Percentiles rank a stretch among this genome's conserved stretches.
These are phyloP conservation scores for Ctenopoma kingsleyae DNA, from an alignment of 2,797 vertebrate species.

Conservation along the genomic window DNA sequence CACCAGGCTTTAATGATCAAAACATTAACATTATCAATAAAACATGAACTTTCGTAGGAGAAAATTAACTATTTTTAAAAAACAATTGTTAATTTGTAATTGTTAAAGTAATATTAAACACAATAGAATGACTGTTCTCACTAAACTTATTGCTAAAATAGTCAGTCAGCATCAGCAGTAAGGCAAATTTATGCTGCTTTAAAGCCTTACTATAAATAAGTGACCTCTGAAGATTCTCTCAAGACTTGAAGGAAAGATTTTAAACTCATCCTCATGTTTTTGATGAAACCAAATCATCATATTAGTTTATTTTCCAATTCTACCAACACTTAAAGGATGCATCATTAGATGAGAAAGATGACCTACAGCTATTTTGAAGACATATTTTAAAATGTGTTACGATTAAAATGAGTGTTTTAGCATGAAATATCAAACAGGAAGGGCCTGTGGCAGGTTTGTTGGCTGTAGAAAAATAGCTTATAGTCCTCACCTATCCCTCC, in stretches of 20 bases:
- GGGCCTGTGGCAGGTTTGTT: conserved; percentile 29
- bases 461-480: conserved; percentile 21
- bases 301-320: conserved; percentile 26
- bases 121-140: neutral
- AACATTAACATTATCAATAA: conserved; percentile 10
- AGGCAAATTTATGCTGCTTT: conserved; percentile 15
- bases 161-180: conserved; percentile 3
- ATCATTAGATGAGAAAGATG: conserved; percentile 16
- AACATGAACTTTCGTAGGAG: neutral
- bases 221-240: conserved; percentile 18
- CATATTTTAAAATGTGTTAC: conserved; percentile 27
- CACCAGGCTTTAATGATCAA: conserved; percentile 25
- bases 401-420: conserved; percentile 24
- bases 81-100: too few species aligned
- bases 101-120: conserved; percentile 2
- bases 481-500: conserved; percentile 5
- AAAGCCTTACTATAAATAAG: conserved; percentile 29
- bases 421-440: conserved; percentile 20
- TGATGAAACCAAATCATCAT: conserved; percentile 33
- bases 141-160: conserved; percentile 3
- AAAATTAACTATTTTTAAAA: conserved; percentile 6
- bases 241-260: conserved; percentile 15
- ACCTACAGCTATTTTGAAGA: conserved; percentile 26
- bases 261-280: conserved; percentile 21
- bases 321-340: neutral